These are phyloP conservation scores for Dolichoris vasculosae DNA, from an alignment of 1,140 invertebrate species.

Conservation along the genomic window DNA sequence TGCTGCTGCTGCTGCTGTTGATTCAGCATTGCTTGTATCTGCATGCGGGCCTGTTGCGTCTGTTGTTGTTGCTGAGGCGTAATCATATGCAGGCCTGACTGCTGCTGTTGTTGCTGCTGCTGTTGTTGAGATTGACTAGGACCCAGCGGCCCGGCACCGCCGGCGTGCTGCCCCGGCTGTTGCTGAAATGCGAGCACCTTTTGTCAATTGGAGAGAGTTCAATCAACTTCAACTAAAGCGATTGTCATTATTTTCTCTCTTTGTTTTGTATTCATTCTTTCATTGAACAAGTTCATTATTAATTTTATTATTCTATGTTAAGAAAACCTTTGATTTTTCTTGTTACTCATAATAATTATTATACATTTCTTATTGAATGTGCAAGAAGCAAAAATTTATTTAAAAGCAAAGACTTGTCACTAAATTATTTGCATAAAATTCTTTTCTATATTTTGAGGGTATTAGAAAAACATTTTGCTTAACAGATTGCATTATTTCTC, in stretches of 20 bases:
- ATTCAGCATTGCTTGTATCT: constrained; percentile 75
- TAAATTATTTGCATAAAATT: too few relatives aligned
- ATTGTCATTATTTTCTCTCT: background rate
- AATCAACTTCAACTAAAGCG: background rate
- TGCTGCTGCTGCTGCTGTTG: constrained; percentile 74
- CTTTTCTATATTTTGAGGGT: too few relatives aligned
- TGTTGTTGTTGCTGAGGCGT: constrained; percentile 75
- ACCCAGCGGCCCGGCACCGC: constrained; percentile 65
- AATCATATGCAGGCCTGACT: constrained; percentile 58
- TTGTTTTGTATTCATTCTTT: background rate
- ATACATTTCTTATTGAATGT: too few relatives aligned
- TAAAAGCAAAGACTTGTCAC: too few relatives aligned
- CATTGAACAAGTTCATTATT: background rate
- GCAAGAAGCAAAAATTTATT: too few relatives aligned
- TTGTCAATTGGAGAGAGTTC: background rate
- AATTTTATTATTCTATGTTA: too few relatives aligned
- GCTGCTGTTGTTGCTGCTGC: constrained; percentile 75
- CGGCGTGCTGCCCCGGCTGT: constrained; percentile 67
- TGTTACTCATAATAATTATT: too few relatives aligned
- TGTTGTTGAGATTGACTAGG: constrained; percentile 75
- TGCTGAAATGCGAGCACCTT: constrained; percentile 66
- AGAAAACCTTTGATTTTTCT: too few relatives aligned
- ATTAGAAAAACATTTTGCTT: too few relatives aligned
- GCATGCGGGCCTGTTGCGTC: constrained; percentile 73
- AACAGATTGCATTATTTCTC: too few relatives aligned